phyloP scores from a whole-genome alignment of 2,888 invertebrate genomes.

The Muschampia plurimacula region DNA sequence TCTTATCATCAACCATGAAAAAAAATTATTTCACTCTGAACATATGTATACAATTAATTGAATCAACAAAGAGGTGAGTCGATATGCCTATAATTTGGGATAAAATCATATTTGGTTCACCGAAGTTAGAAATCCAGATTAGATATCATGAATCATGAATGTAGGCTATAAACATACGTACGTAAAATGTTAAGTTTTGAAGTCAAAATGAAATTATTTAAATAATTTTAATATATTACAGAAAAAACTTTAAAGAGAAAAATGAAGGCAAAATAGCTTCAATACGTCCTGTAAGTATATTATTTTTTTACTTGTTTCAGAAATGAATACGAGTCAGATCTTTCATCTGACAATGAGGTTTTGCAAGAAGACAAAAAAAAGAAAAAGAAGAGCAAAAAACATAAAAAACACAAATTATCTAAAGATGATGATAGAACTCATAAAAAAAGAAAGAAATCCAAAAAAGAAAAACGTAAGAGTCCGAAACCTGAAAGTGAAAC shows the following conservation, averaged over 20 bases:
- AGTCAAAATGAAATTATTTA: neutral
- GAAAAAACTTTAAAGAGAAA: conserved; percentile 49
- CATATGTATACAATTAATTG: too few relatives aligned
- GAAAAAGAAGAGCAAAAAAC: conserved; percentile 85
- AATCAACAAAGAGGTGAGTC: too few relatives aligned
- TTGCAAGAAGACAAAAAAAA: conserved; percentile 71
- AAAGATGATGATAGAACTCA: conserved; percentile 78
- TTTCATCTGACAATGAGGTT: conserved; percentile 56
- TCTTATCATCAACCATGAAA: too few relatives aligned
- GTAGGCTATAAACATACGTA: too few relatives aligned
- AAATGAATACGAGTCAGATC: conserved; percentile 53
- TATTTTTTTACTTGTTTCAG: conserved; percentile 56
- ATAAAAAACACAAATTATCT: conserved; percentile 89
- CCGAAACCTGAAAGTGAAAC: conserved; percentile 72
- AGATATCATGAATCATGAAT: too few relatives aligned
- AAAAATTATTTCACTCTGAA: too few relatives aligned
- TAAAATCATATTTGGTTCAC: too few relatives aligned
- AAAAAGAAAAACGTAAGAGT: conserved; percentile 86
- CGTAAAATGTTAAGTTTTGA: neutral
- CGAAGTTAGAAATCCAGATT: too few relatives aligned
- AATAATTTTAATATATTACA: neutral
- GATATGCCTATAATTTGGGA: too few relatives aligned
- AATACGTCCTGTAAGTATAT: conserved; percentile 60
- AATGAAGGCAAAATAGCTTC: conserved; percentile 45
- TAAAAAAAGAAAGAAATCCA: conserved; percentile 85